Evolutionary conservation across 2,113 vertebrate genomes (phyloP), one percentile per base, ranked within the genome.

Genomic region (Cygnus atratus): DNA sequence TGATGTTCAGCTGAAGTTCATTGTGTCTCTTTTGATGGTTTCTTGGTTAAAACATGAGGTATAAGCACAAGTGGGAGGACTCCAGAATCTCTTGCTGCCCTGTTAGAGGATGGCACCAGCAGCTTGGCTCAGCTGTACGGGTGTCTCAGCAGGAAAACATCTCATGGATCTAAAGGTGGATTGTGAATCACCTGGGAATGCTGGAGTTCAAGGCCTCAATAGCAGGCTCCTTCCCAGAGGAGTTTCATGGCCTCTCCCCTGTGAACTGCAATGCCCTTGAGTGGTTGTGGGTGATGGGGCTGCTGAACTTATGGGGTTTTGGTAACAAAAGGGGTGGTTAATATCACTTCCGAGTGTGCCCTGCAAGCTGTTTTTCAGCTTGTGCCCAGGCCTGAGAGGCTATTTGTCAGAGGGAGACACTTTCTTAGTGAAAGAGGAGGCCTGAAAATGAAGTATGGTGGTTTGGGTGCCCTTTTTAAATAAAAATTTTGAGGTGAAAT

Each of bases 211-310:
- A 59, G 33, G 20, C 41, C 33, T 76, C 21, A 0, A 0, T 1
- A 4, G 2, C 0, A 39, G 21, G 67, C n/a, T 79, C 37, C 22
- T 68, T 86, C 24, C 66, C 8, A 11, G 9, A 14, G 6, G n/a
- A 7, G 73, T 52, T 41, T 39, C 18, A 3, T 13, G 31, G 29
- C 75, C 33, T 57, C 59, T 77, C 44, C 61, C 22, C 8, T 12
- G 11, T 2, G 18, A 50, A 4, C 28, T 48, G 44, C 7, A 3
- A 3, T 0, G 2, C 9, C 65, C 62, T 54, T 1, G 44, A 43
- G 48, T 29, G 46, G 13, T 12, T 84, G 29, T 26, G 39, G 7
- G 11, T 55, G 54, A 26, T 0, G 3, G 21, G 20, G 15, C 7
- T 65, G 54, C 11, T n/a, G 31, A 58, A 2, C 48, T 70, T 58